These are phyloP conservation scores for Tetragonula carbonaria DNA, from an alignment of 2,888 invertebrate species.

Conservation along the genomic window DNA sequence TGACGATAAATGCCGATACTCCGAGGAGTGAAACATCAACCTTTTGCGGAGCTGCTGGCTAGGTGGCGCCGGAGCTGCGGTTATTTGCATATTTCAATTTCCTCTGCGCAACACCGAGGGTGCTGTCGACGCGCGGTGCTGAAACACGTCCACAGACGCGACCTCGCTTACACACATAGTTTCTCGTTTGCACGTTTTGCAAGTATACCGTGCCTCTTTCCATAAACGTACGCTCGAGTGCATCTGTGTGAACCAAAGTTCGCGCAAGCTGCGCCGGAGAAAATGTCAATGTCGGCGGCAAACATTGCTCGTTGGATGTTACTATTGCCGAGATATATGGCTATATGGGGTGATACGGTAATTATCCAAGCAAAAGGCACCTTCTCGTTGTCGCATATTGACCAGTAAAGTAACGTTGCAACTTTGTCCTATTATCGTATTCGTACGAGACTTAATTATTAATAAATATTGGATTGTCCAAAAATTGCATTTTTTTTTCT, in stretches of 20 bases:
- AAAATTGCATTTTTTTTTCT: too few relatives aligned
- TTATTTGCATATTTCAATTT: slow-evolving; percentile 81
- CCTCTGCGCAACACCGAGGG: slow-evolving; percentile 74
- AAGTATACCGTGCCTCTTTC: slow-evolving; percentile 7
- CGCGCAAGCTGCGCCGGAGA: slow-evolving; percentile 50
- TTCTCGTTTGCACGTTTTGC: slow-evolving; percentile 40
- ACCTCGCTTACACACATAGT: slow-evolving; percentile 21
- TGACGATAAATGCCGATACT: slow-evolving; percentile 69
- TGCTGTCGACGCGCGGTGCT: slow-evolving; percentile 64
- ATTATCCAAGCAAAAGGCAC: slow-evolving; percentile 14
- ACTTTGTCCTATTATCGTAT: not conserved
- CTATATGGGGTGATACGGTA: slow-evolving; percentile 18
- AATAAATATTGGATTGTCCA: too few relatives aligned
- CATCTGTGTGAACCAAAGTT: slow-evolving; percentile 29
- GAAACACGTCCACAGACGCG: slow-evolving; percentile 46
- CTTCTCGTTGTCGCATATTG: not conserved
- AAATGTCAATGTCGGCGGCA: slow-evolving; percentile 66
- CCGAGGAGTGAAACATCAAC: slow-evolving; percentile 64
- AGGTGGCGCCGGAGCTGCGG: slow-evolving; percentile 72
- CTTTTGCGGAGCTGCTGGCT: slow-evolving; percentile 60
- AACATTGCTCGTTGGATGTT: slow-evolving; percentile 53
- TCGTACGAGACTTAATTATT: not conserved
- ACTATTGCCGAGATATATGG: not conserved
- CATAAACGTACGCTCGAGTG: slow-evolving; percentile 31
- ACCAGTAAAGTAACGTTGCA: not conserved